A percentile compares a stretch with the other conserved stretches of the same genome.
These are phyloP conservation scores for Synanceia verrucosa DNA, from an alignment of 2,797 vertebrate genomes.

Conservation along the genomic window DNA sequence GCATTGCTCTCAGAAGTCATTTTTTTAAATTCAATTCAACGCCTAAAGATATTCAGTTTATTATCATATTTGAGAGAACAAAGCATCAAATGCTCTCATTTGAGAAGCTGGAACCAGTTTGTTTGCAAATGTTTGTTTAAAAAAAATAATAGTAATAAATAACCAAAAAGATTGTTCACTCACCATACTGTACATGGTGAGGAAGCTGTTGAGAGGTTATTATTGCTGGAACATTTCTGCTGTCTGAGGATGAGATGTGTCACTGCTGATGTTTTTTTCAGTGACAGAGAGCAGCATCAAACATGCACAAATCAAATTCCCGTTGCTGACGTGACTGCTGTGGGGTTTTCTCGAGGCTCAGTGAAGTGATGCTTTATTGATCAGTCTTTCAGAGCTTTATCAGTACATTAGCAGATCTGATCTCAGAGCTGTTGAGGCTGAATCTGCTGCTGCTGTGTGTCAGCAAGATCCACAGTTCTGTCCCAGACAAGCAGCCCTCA, in stretches of 20 bases:
- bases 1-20: too few relatives aligned
- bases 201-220: not conserved
- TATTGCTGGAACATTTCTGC: not conserved
- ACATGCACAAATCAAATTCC: not conserved
- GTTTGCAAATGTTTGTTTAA: too few relatives aligned
- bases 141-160: too few relatives aligned
- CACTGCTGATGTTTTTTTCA: not conserved
- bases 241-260: not conserved
- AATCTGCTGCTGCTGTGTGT: constrained; percentile 27
- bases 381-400: constrained; percentile 20
- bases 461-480: constrained; percentile 35
- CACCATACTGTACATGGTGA: too few relatives aligned
- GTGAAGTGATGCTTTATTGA: constrained; percentile 9
- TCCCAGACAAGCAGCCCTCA: not conserved
- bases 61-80: too few relatives aligned
- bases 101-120: too few relatives aligned
- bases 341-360: not conserved
- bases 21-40: too few relatives aligned
- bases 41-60: not conserved
- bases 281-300: not conserved
- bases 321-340: not conserved
- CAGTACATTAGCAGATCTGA: constrained; percentile 34
- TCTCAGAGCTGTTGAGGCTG: constrained; percentile 51
- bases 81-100: too few relatives aligned
- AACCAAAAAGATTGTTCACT: too few relatives aligned